Evolutionary conservation across 2,113 vertebrate species (phyloP).

Genomic region (Sinocyclocheilus grahami): DNA sequence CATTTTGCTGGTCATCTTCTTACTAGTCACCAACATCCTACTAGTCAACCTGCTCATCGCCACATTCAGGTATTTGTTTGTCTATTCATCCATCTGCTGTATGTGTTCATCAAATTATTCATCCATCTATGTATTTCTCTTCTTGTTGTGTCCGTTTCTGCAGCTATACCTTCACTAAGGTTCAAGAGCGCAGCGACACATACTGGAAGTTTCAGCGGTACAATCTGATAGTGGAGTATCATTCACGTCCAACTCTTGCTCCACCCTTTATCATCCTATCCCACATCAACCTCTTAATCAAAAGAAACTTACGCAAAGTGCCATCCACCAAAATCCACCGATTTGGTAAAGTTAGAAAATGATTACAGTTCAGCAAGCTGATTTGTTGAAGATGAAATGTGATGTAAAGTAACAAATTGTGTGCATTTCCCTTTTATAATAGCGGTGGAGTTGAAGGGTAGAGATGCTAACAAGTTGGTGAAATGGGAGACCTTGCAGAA

Average conservation of each 20-base stretch:
- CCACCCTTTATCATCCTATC: constrained; percentile 89
- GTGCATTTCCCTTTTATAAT: not conserved
- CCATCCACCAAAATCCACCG: constrained; percentile 66
- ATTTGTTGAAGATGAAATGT: not conserved
- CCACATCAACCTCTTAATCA: constrained; percentile 81
- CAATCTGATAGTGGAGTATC: constrained; percentile 87
- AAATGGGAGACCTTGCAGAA: constrained; percentile 89
- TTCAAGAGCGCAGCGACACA: constrained; percentile 87
- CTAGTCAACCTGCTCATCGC: constrained; percentile 90
- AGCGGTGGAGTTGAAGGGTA: constrained; percentile 59
- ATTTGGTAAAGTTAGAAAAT: constrained; percentile 64
- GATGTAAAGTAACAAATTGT: too few species aligned
- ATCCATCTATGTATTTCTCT: not conserved
- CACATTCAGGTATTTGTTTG: constrained; percentile 85
- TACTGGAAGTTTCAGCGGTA: constrained; percentile 93
- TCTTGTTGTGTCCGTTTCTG: not conserved
- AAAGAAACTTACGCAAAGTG: constrained; percentile 70
- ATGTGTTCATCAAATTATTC: too few species aligned
- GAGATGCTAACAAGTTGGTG: constrained; percentile 74
- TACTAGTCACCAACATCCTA: constrained; percentile 89
- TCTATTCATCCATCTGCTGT: not conserved
- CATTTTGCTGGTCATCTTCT: constrained; percentile 82
- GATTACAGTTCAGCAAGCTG: not conserved
- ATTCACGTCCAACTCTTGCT: constrained; percentile 82
- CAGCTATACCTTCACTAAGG: constrained; percentile 87